Percentiles rank a stretch among this genome's conserved stretches.
Evolutionary conservation across 2,797 vertebrate genomes (phyloP).

Genomic region (Typhlichthys eigenmanni): DNA sequence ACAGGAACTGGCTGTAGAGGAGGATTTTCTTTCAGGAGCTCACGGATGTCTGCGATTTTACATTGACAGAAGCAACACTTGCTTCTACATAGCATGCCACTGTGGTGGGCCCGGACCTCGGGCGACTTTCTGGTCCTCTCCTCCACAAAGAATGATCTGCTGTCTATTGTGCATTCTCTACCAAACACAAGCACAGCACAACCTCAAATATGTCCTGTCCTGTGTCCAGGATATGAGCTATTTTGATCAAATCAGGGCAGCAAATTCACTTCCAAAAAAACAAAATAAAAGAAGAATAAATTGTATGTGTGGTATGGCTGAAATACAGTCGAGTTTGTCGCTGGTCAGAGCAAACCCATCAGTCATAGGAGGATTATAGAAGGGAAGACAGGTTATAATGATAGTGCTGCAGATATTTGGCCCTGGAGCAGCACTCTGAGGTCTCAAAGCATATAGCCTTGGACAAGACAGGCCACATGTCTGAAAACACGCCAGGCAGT

Average conservation of each 20-base stretch:
- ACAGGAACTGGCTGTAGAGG: constrained; percentile 18
- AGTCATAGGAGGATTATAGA: constrained; percentile 56
- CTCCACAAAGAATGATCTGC: constrained; percentile 48
- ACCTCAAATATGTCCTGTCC: constrained; percentile 58
- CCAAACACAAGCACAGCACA: constrained; percentile 46
- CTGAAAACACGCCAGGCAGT: constrained; percentile 35
- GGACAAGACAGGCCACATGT: constrained; percentile 32
- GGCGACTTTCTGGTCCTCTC: constrained; percentile 45
- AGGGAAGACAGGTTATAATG: constrained; percentile 49
- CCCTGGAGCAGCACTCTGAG: constrained; percentile 39
- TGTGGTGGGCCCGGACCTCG: constrained; percentile 47
- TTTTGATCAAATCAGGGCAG: constrained; percentile 55
- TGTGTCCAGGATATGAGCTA: constrained; percentile 57
- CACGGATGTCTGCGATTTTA: constrained; percentile 26
- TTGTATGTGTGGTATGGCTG: constrained; percentile 34
- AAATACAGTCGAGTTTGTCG: constrained; percentile 25
- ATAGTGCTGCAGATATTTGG: constrained; percentile 44
- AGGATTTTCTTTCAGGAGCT: constrained; percentile 58
- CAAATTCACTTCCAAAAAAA: constrained; percentile 58
- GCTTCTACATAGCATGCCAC: constrained; percentile 42
- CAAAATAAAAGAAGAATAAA: constrained; percentile 44
- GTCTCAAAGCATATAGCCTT: constrained; percentile 42
- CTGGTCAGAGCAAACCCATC: constrained; percentile 31
- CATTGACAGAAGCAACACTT: constrained; percentile 30
- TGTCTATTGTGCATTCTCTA: constrained; percentile 25